phyloP scores from a whole-genome alignment of 2,888 invertebrate genomes.

The Limnephilus rhombicus region DNA sequence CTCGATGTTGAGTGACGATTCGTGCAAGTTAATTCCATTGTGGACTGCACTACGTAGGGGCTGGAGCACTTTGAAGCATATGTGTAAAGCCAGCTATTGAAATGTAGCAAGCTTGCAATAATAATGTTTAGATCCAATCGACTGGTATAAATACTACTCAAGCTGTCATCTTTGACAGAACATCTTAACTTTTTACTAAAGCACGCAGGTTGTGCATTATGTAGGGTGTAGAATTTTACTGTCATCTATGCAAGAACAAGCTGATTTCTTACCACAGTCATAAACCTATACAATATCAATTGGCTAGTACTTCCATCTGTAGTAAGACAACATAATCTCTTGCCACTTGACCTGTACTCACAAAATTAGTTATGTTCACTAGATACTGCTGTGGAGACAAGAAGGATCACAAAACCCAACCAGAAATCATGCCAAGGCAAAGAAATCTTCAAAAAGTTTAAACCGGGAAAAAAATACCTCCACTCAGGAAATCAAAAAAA shows the following conservation, averaged over 20 bases:
- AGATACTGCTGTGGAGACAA: conserved; percentile 30
- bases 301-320: neutral
- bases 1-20: too few relatives aligned
- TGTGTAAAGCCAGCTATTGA: too few relatives aligned
- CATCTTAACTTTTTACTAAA: neutral
- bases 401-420: conserved; percentile 17
- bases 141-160: neutral
- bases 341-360: neutral
- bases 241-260: neutral
- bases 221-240: neutral
- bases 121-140: neutral
- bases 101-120: neutral
- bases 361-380: neutral
- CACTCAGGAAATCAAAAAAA: neutral
- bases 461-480: neutral
- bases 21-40: too few relatives aligned
- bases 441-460: neutral
- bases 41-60: too few relatives aligned
- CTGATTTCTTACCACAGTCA: neutral
- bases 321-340: neutral
- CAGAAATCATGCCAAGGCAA: neutral
- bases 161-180: neutral
- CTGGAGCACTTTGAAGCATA: too few relatives aligned
- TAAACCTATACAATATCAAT: neutral
- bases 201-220: neutral